Evolutionary conservation across 2,113 vertebrate genomes (phyloP).

Genomic region (Pomatostomus ruficeps): DNA sequence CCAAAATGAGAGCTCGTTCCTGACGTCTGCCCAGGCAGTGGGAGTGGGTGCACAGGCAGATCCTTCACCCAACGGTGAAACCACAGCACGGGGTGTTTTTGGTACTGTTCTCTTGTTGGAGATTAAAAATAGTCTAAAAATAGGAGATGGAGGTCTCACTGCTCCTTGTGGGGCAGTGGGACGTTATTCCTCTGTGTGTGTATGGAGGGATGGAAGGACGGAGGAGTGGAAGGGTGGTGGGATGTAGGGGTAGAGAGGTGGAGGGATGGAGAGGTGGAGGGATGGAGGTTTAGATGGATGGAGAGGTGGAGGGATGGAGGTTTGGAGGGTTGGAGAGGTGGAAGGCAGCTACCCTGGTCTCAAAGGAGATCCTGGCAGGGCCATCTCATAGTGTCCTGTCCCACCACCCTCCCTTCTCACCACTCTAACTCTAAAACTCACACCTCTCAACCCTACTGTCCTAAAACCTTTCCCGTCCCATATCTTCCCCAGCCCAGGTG

Average conservation of each 20-base stretch:
- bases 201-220: not conserved
- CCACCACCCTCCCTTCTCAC: not conserved
- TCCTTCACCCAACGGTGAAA: not conserved
- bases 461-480: not conserved
- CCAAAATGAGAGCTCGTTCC: rapidly evolving
- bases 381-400: not conserved
- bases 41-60: not conserved
- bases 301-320: not conserved
- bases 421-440: not conserved
- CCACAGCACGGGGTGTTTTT: not conserved
- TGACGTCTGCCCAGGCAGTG: not conserved
- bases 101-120: not conserved
- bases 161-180: not conserved
- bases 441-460: not conserved
- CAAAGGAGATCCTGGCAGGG: not conserved
- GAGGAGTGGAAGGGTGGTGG: not conserved
- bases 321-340: not conserved
- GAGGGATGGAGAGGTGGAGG: not conserved
- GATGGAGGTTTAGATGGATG: not conserved
- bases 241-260: not conserved
- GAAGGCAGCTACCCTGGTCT: not conserved
- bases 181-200: not conserved
- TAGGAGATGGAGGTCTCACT: not conserved
- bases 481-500: not conserved
- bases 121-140: not conserved